Evolutionary conservation across 2,113 vertebrate species (phyloP).

Genomic region (Hirundichthys speculiger): DNA sequence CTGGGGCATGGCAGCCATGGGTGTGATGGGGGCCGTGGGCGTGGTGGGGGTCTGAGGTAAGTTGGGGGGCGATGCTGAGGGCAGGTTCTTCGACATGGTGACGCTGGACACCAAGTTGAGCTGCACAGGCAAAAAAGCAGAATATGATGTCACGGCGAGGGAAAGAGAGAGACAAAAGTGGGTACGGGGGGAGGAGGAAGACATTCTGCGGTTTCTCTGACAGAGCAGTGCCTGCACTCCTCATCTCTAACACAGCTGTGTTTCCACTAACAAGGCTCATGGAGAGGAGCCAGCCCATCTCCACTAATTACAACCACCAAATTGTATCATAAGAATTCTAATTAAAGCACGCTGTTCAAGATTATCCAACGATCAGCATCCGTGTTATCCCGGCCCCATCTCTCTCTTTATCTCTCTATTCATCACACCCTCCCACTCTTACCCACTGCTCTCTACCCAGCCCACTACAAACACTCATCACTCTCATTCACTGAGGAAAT

Average conservation of each 20-base stretch:
- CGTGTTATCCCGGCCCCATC: conserved; percentile 88
- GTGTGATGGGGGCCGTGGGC: conserved; percentile 96
- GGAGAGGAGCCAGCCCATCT: conserved; percentile 96
- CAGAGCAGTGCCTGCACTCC: conserved; percentile 86
- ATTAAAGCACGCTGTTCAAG: conserved; percentile 97
- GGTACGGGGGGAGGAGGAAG: conserved; percentile 36
- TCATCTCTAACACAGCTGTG: conserved; percentile 90
- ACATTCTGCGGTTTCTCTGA: conserved; percentile 88
- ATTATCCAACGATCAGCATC: conserved; percentile 97
- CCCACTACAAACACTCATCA: conserved; percentile 34
- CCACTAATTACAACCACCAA: conserved; percentile 98
- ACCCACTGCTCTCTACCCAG: no score
- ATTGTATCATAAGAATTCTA: conserved; percentile 99
- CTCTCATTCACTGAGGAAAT: conserved; percentile 21
- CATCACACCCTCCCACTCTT: conserved; percentile 76
- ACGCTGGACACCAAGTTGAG: conserved; percentile 99
- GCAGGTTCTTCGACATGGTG: conserved; percentile 99
- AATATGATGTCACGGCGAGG: conserved; percentile 45
- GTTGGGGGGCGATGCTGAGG: conserved; percentile 95
- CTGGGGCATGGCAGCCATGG: conserved; percentile 98
- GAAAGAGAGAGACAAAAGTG: conserved; percentile 61
- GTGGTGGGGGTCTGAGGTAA: conserved; percentile 99
- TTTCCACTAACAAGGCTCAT: conserved; percentile 93
- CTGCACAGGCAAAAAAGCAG: conserved; percentile 72
- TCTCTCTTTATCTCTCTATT: conserved; percentile 82